Base-by-base conservation (phyloP, 2,797 vertebrate genomes). In the Pseudocheirus occidentalis region DNA sequence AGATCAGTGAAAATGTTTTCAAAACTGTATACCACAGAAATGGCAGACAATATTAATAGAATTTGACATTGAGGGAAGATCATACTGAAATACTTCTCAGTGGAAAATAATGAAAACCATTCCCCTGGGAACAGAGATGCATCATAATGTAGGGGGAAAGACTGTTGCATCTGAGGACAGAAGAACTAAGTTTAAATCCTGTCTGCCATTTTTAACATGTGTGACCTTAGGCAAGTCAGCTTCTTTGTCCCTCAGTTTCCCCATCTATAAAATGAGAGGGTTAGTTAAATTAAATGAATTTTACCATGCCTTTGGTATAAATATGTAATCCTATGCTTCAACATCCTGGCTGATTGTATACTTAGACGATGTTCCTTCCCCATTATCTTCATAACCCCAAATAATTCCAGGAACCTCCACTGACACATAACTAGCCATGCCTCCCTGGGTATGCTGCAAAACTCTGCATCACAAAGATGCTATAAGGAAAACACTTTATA, bases 341-440 rank as follows among this genome's bases (percentile, higher is more conserved):
- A 16, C 21, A 87, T 87, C 73, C 21, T 87, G 73, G 24, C 73
- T 13, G 34, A 31, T 92, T 96, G 93, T 28, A 87, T 81, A 91
- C 95, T 94, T 97, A 89, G n/a, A n/a, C 90, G 90, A 89, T 92
- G 9, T 87, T 87, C 95, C 55, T 98, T 97, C 94, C 96, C 96
- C 92, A 97, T 73, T 57, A 92, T 89, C 96, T 92, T 95, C 97
- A 92, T 96, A 95, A 95, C 97, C 34, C 66, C 93, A 92, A 90
- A 90, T 90, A 54, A 92, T 93, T 94, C 93, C 91, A 92, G 91
- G 53, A 91, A 95, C 55, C 94, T 93, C 59, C 73, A 81, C 2
- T 81, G 73, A 50, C 40, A 46, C 40, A 27, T 87, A 50, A 50
- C 10, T 87, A 50, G 24, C 9, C 40, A 16, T 73, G 34, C 34